Base-by-base conservation (phyloP, 2,113 vertebrate species). In the Antigone vipio region DNA sequence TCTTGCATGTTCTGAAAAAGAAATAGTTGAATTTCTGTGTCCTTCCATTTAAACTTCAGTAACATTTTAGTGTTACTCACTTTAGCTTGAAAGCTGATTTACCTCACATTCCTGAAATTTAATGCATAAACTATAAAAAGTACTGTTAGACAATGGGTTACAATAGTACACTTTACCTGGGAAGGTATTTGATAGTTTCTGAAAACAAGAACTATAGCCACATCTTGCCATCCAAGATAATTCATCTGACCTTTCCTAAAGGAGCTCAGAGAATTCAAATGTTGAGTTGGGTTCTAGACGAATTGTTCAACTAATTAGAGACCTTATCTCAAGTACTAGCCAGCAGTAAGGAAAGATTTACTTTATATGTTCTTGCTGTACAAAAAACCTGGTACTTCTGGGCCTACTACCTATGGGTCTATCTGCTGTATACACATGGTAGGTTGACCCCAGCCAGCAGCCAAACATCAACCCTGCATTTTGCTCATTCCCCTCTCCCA, bases 401-500 rank as follows among this genome's bases (percentile, higher is more conserved):
- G 20, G 7, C 9, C 34, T 75, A 11, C 20, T 53, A 11, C 0
- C 0, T 23, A 11, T 32, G 30, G 6, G 21, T 72, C 11, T 63
- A 30, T 64, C 38, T 76, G 23, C 12, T 45, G 16, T 16, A 12
- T 34, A 49, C 2, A 7, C 17, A 21, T 59, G 30, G 27, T 12
- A 67, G 5, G 16, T 26, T 72, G 11, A 64, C 7, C 15, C 6
- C 10, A 49, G 26, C 2, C 19, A 59, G 30, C 13, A 71, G 26
- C 30, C 50, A 44, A 44, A 56, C 12, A 58, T 2, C 3, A 8
- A 52, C 5, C 22, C 5, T 62, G 27, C 5, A n/a, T 29, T 83
- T 78, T 66, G 9, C 11, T 74, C 40, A 23, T 22, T 73, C 18
- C 22, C 4, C 3, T 63, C 44, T 72, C 47, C 26, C 15, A 32